Evolutionary conservation across 2,888 invertebrate species (phyloP).

Genomic region (Chironomus tentans): DNA sequence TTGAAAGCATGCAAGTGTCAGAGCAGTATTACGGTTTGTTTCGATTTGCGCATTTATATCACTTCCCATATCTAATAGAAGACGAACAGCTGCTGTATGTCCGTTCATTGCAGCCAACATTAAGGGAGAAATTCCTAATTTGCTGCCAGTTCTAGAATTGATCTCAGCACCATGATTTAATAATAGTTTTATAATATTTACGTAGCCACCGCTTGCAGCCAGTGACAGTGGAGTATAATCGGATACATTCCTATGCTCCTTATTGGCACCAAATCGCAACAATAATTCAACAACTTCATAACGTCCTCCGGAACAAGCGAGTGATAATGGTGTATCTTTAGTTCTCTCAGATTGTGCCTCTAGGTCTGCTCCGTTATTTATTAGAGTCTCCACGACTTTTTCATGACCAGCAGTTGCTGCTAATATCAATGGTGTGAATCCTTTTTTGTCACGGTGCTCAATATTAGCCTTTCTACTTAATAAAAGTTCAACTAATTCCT

Average conservation of each 20-base stretch:
- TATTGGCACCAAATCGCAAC: constrained; percentile 83
- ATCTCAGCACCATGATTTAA: constrained; percentile 95
- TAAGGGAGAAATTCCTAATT: constrained; percentile 94
- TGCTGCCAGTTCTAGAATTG: constrained; percentile 93
- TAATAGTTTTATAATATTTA: constrained; percentile 92
- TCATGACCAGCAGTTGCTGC: constrained; percentile 95
- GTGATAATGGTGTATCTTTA: constrained; percentile 94
- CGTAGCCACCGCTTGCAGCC: constrained; percentile 97
- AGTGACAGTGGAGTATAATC: constrained; percentile 98
- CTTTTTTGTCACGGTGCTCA: constrained; percentile 97
- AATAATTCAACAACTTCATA: constrained; percentile 93
- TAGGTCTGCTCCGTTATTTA: constrained; percentile 92
- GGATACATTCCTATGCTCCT: constrained; percentile 96
- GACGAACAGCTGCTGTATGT: constrained; percentile 85
- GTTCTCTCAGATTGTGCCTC: constrained; percentile 98
- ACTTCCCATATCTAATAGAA: constrained; percentile 93
- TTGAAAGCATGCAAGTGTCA: constrained; percentile 98
- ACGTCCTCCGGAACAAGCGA: constrained; percentile 95
- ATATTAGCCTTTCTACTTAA: constrained; percentile 89
- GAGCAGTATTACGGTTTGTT: constrained; percentile 96
- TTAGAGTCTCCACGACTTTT: constrained; percentile 78
- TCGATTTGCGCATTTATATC: constrained; percentile 99
- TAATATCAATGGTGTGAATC: constrained; percentile 93
- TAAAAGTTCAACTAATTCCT: constrained; percentile 87
- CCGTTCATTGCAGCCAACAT: constrained; percentile 99